Evolutionary conservation across 2,888 invertebrate species (phyloP), one percentile per base, ranked within the genome.

Genomic region (Microlaimidae sp.): DNA sequence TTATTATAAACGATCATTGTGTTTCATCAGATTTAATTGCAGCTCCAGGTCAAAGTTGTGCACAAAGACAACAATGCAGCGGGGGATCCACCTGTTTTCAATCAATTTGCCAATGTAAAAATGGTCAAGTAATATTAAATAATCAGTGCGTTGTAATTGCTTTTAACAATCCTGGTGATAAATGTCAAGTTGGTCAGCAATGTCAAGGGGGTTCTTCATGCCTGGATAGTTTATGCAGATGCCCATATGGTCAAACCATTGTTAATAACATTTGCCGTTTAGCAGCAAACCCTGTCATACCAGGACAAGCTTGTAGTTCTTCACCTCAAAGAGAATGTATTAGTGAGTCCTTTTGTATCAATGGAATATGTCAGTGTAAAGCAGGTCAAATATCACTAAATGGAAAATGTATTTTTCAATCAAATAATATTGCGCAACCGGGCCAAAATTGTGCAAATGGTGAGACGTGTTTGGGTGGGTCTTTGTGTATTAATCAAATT

Each of bases 51-150:
- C 21, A 43, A 43, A 43, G 43, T n/a, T 43, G 43, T 43, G 43
- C 43, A n/a, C 7, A n/a, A 10, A 24, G 43, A 10, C 43, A 43
- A 21, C 43, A 43, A 0, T 66, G 66, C 53, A 51, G 50, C n/a
- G 64, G 64, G 26, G 67, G 67, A 25, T 62, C 65, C 17, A 56
- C 62, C 28, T 66, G 66, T 49, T 26, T 54, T 1, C 52, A 48
- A 10, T 55, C 51, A 3, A 21, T 42, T 25, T 57, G 55, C 25
- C 29, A n/a, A 13, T 57, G 57, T 21, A 13, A 21, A 2, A 32
- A 28, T 2, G 51, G 52, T 26, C 21, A 25, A 25, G 4, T 7
- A 7, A 17, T 4, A 3, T 29, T 4, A 19, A 4, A 25, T 25
- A 17, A 25, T 5, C 2, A 27, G 17, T 5, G 27, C 5, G 23